phyloP scores from a whole-genome alignment of 2,797 vertebrate genomes.

The Mormyrops boulengeri region DNA sequence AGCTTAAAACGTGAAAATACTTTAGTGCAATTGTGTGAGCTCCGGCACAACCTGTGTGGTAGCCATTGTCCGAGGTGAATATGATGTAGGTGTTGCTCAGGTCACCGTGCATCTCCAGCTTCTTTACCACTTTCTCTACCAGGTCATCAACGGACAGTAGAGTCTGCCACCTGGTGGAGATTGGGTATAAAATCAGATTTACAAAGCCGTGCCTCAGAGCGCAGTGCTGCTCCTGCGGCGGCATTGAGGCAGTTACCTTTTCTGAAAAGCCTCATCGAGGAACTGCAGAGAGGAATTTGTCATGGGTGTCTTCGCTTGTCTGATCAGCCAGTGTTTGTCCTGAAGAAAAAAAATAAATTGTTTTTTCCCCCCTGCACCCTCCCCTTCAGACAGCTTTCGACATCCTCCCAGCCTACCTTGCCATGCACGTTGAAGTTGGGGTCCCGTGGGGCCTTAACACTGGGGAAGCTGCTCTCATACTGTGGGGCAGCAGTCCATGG shows the following conservation, averaged over 20 bases:
- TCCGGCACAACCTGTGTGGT: conserved; percentile 75
- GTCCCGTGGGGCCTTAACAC: conserved; percentile 78
- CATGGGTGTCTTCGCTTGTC: conserved; percentile 96
- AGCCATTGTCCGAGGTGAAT: conserved; percentile 96
- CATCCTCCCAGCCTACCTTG: conserved; percentile 61
- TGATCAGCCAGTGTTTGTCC: conserved; percentile 98
- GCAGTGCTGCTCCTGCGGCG: background rate
- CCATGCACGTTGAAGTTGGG: conserved; percentile 90
- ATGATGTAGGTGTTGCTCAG: conserved; percentile 87
- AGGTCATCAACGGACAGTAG: conserved; percentile 94
- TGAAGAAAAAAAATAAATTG: conserved; percentile 38
- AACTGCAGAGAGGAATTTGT: conserved; percentile 84
- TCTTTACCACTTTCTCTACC: conserved; percentile 84
- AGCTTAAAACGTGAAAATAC: background rate
- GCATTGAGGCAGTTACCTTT: conserved; percentile 59
- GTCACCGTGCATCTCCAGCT: conserved; percentile 72
- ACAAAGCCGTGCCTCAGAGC: background rate
- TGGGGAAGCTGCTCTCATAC: conserved; percentile 73
- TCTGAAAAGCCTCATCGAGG: conserved; percentile 84
- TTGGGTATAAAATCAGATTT: background rate
- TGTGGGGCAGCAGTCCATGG: conserved; percentile 93
- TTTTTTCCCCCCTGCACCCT: background rate
- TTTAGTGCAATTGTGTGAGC: background rate
- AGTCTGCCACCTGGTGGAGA: conserved; percentile 77
- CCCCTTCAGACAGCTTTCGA: background rate